Conservation (phyloP, 2,888 invertebrate genomes). For the Napeogenes inachia region DNA sequence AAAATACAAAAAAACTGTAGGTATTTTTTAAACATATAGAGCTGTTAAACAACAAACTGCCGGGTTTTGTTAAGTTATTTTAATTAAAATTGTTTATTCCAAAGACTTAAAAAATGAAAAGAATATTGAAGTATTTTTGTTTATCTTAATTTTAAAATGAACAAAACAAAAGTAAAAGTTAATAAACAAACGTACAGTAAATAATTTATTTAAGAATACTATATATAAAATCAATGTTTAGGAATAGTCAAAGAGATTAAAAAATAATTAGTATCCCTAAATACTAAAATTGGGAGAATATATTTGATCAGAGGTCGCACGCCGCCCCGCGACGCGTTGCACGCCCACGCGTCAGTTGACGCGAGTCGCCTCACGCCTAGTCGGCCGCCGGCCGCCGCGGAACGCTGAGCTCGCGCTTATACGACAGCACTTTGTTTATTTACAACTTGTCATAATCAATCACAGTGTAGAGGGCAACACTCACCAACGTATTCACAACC, state of each 20-base stretch:
- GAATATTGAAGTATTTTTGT: too few relatives aligned
- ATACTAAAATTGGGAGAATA: constrained; percentile 38
- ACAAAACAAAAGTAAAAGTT: too few relatives aligned
- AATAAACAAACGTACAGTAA: too few relatives aligned
- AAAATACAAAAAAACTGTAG: too few relatives aligned
- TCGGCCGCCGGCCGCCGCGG: constrained; percentile 62
- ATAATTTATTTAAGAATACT: too few relatives aligned
- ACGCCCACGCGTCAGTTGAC: constrained; percentile 5
- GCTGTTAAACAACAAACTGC: too few relatives aligned
- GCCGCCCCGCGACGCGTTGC: constrained; percentile 34
- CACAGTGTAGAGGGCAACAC: constrained; percentile 48
- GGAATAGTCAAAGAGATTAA: not conserved
- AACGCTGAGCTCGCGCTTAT: constrained; percentile 46
- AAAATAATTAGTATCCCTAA: constrained; percentile 19
- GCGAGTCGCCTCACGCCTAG: constrained; percentile 34
- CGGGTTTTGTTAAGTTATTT: too few relatives aligned
- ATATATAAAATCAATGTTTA: not conserved
- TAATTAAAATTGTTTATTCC: too few relatives aligned
- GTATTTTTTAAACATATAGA: too few relatives aligned
- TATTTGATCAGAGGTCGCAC: constrained; percentile 35
- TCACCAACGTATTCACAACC: constrained; percentile 54
- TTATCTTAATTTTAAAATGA: too few relatives aligned
- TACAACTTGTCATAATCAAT: constrained; percentile 55
- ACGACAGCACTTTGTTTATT: constrained; percentile 59
- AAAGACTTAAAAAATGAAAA: too few relatives aligned